Base-by-base conservation (phyloP, 92 coral and sea anemone genomes). In the Palythoa grandis region DNA sequence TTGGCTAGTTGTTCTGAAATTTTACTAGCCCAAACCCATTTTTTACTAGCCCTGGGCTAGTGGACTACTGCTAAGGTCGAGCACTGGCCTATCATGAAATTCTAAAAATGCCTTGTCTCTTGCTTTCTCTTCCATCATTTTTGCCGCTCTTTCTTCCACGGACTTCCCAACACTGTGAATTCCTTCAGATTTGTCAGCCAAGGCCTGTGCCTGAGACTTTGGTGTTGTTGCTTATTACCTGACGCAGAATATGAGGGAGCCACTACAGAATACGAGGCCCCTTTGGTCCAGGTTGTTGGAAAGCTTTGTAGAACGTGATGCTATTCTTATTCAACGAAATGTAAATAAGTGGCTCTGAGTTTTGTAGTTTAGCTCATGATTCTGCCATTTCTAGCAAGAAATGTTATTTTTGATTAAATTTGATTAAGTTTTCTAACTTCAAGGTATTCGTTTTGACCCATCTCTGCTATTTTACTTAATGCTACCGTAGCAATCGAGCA, bases 301-400 rank as follows among this genome's bases (percentile, higher is more conserved):
- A 67, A 39, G 71, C 77, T 82, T 82, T 82, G 53, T 82, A 74
- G 87, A 66, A 70, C 77, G 70, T 83, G 71, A 66, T 67, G 76
- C 71, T 53, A 58, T 83, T 66, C 74, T 43, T 70, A 22, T 70
- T 72, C 74, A 83, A 70, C 35, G 20, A 70, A 37, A 70, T 70
- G 74, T 83, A 83, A 40, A 16, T 35, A 82, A 82, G 86, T 82
- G 71, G 72, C 71, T 20, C 71, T 20, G 71, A 2, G n/a, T 23
- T 66, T 20, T 66, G 71, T n/a, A n/a, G 71, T 66, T 66, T 66
- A 66, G 71, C 71, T 66, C 71, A 20, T 66, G 71, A 66, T 66
- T 66, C 71, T 24, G 71, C 20, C 71, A 66, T 66, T 66, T 66
- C 70, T 47, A 54, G 85, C 74, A n/a, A 52, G 25, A 76, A 7